phyloP scores from a whole-genome alignment of 2,113 vertebrate genomes.

The Eretmochelys imbricata region DNA sequence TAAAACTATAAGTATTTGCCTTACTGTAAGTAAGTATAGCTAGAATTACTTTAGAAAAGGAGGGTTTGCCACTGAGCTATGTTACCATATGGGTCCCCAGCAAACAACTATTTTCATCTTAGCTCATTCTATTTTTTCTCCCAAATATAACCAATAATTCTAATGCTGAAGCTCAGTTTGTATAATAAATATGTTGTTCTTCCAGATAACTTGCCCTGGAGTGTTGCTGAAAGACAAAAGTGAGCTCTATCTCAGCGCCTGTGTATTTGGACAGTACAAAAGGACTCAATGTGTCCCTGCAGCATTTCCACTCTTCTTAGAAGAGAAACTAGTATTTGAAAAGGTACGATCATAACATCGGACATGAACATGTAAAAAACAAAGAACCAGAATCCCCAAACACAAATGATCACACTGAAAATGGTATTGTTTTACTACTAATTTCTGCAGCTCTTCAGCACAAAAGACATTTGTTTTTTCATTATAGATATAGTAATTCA shows the following conservation, averaged over 20 bases:
- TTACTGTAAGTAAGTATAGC: neutral
- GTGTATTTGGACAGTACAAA: constrained; percentile 89
- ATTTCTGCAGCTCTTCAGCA: neutral
- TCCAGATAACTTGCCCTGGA: constrained; percentile 91
- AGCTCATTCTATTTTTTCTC: constrained; percentile 40
- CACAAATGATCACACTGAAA: neutral
- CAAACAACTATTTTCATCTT: constrained; percentile 42
- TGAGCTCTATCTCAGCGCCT: constrained; percentile 89
- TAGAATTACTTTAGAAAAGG: neutral
- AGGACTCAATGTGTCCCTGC: constrained; percentile 87
- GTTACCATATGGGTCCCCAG: neutral
- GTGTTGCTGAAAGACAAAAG: constrained; percentile 83
- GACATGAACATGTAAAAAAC: neutral
- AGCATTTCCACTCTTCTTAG: constrained; percentile 87
- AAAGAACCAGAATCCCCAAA: neutral
- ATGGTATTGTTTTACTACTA: neutral
- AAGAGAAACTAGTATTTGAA: constrained; percentile 90
- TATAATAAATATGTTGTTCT: constrained; percentile 54
- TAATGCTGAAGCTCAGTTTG: constrained; percentile 25
- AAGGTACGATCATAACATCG: constrained; percentile 83
- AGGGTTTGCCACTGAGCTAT: neutral
- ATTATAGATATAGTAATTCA: neutral
- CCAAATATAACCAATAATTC: constrained; percentile 35
- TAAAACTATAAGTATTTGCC: constrained; percentile 7
- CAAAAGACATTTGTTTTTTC: neutral